phyloP scores from a whole-genome alignment of 2,113 vertebrate genomes.

The Serinus canaria region DNA sequence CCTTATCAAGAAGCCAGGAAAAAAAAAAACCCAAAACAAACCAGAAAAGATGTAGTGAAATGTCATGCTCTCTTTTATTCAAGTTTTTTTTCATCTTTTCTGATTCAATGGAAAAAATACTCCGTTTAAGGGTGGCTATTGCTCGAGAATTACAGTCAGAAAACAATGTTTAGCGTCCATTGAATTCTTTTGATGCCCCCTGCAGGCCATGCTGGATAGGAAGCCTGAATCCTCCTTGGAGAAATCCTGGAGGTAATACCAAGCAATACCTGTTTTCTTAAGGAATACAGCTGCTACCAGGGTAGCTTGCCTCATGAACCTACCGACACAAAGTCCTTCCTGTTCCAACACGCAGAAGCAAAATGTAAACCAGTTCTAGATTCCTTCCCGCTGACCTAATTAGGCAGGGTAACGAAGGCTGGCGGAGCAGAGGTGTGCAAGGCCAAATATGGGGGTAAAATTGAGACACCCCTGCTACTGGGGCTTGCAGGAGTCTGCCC shows the following conservation, averaged over 20 bases:
- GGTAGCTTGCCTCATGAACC: background rate
- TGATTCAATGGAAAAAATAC: background rate
- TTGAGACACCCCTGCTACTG: accelerated
- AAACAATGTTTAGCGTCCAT: background rate
- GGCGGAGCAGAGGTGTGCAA: background rate
- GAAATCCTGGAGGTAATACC: background rate
- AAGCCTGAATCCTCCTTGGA: background rate
- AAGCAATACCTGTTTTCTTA: background rate
- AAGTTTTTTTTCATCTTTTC: background rate
- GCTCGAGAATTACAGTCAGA: background rate
- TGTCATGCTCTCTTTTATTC: background rate
- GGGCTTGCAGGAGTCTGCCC: background rate
- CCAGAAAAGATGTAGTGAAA: background rate
- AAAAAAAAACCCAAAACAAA: background rate
- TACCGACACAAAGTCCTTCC: background rate
- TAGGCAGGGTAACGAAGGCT: background rate
- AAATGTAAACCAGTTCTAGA: background rate
- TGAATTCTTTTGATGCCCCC: conserved; percentile 67
- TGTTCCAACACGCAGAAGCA: background rate
- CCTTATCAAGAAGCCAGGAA: background rate
- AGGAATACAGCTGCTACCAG: background rate
- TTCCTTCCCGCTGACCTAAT: background rate
- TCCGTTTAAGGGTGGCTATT: background rate
- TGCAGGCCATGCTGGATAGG: conserved; percentile 45
- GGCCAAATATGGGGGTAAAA: background rate